These are phyloP conservation scores for Hecatera dysodea DNA, from an alignment of 2,888 invertebrate species.

Conservation along the genomic window DNA sequence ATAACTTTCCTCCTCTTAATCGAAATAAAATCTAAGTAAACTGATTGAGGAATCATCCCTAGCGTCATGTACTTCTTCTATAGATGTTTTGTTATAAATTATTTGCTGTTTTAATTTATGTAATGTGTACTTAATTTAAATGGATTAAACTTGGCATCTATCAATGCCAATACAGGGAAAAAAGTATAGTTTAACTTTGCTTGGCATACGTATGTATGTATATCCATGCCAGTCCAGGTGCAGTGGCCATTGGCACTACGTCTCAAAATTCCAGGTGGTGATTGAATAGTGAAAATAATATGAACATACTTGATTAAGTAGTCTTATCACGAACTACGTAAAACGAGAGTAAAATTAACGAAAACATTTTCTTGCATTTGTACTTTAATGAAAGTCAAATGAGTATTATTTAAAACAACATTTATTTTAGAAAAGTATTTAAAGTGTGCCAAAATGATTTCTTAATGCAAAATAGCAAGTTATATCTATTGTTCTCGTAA, in stretches of 20 bases:
- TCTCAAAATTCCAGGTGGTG: background rate
- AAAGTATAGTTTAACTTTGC: conserved; percentile 9
- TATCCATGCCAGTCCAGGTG: conserved; percentile 1
- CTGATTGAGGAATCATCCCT: too few species aligned
- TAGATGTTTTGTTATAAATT: too few species aligned
- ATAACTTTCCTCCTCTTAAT: too few species aligned
- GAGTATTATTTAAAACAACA: background rate
- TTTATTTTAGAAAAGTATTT: background rate
- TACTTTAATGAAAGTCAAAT: conserved; percentile 10
- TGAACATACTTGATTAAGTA: too few species aligned
- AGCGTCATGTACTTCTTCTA: too few species aligned
- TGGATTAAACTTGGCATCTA: too few species aligned
- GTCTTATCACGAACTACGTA: background rate
- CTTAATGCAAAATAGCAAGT: background rate
- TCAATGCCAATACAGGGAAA: background rate
- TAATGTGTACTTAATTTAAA: too few species aligned
- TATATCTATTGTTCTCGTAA: background rate
- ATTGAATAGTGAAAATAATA: background rate
- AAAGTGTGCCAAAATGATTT: conserved; percentile 16
- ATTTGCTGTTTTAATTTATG: too few species aligned
- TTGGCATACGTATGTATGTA: too few species aligned
- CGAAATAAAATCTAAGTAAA: too few species aligned
- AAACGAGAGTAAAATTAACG: conserved; percentile 8
- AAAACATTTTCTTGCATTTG: conserved; percentile 1
- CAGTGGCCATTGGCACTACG: conserved; percentile 5